Percentiles rank a stretch among this genome's conserved stretches.
phyloP scores from a whole-genome alignment of 2,797 vertebrate species.

The Catamblyrhynchus diadema region DNA sequence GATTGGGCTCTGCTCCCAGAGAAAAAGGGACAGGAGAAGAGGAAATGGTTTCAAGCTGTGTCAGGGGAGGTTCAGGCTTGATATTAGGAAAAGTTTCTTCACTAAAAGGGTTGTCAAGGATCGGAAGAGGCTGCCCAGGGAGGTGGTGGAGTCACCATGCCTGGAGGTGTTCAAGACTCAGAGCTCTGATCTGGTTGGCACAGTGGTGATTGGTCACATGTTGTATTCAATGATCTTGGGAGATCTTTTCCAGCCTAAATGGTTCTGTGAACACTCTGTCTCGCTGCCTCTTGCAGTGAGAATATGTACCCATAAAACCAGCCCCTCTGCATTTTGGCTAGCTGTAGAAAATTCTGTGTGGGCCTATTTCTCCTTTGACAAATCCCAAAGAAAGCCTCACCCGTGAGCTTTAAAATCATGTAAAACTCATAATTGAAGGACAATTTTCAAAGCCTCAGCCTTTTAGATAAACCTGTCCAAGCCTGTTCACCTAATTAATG shows the following conservation, averaged over 20 bases:
- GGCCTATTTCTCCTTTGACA: not conserved
- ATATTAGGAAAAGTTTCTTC: not conserved
- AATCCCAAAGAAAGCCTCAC: not conserved
- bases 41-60: not conserved
- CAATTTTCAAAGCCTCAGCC: not conserved
- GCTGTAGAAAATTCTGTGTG: not conserved
- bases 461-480: not conserved
- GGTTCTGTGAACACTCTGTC: not conserved
- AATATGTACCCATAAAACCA: not conserved
- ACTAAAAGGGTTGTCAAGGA: not conserved
- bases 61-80: not conserved
- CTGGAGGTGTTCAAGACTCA: not conserved
- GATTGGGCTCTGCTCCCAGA: not conserved
- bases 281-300: not conserved
- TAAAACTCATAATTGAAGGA: not conserved
- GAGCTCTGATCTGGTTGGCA: not conserved
- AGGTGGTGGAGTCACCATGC: not conserved
- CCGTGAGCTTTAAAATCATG: not conserved
- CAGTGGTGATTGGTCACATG: not conserved
- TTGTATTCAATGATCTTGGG: not conserved
- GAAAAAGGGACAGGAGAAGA: not conserved
- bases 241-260: not conserved
- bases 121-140: not conserved
- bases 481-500: not conserved
- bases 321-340: not conserved